Evolutionary conservation across 2,888 invertebrate genomes (phyloP).

Genomic region (Andrena dorsata): DNA sequence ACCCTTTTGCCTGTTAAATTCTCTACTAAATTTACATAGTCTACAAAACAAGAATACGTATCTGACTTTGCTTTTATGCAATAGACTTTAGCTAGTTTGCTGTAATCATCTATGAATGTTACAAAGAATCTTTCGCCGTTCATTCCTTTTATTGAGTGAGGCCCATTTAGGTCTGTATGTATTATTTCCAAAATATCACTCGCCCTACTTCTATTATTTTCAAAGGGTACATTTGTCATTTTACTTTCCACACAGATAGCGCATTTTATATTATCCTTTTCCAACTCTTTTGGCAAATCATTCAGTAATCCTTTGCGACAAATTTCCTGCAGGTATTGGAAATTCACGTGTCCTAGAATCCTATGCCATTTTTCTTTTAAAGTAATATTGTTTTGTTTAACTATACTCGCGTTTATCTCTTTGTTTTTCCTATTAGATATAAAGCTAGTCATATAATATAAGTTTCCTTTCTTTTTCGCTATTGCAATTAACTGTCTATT

Average conservation of each 20-base stretch:
- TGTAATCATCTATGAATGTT: constrained; percentile 12
- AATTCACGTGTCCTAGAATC: constrained; percentile 65
- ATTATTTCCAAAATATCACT: constrained; percentile 30
- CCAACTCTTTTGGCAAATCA: constrained; percentile 47
- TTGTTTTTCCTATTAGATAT: constrained; percentile 8
- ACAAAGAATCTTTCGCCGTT: constrained; percentile 31
- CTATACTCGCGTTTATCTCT: constrained; percentile 10
- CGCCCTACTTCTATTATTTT: constrained; percentile 58
- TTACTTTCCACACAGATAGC: constrained; percentile 49
- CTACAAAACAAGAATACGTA: background rate
- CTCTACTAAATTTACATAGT: constrained; percentile 12
- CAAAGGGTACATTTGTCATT: constrained; percentile 62
- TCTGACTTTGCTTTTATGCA: constrained; percentile 11
- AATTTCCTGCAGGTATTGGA: constrained; percentile 56
- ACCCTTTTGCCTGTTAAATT: constrained; percentile 8
- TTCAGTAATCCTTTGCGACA: constrained; percentile 30
- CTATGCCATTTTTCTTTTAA: constrained; percentile 67
- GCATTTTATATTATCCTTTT: constrained; percentile 45
- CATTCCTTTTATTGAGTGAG: background rate
- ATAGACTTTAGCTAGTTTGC: background rate
- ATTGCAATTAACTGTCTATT: constrained; percentile 31
- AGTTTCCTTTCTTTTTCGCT: constrained; percentile 26
- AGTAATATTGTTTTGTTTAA: constrained; percentile 1
- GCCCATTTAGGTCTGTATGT: constrained; percentile 23
- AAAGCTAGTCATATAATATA: constrained; percentile 50